phyloP scores from a whole-genome alignment of 2,113 vertebrate genomes.

The Mellivora capensis region DNA sequence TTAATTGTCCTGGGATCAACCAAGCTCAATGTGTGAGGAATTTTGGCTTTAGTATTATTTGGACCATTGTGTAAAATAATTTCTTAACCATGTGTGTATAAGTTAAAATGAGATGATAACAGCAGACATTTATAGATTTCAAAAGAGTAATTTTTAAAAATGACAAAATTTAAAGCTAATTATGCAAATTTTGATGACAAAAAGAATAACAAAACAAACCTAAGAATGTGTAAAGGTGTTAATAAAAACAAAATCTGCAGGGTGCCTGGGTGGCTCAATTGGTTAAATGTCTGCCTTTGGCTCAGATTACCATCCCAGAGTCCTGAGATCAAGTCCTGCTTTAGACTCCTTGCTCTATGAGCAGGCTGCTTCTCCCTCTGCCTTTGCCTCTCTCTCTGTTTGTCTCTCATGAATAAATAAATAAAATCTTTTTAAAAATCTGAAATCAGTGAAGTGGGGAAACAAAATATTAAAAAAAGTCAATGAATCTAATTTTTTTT shows the following conservation, averaged over 20 bases:
- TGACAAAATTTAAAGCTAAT: neutral
- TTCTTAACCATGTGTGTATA: neutral
- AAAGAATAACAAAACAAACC: neutral
- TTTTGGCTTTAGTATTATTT: neutral
- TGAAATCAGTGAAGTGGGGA: neutral
- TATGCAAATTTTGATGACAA: neutral
- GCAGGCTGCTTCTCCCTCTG: neutral
- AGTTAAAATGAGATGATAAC: neutral
- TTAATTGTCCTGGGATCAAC: neutral
- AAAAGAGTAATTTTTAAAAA: neutral
- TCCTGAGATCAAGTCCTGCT: neutral
- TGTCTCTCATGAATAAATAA: neutral
- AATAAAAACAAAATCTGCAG: neutral
- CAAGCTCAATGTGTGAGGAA: neutral
- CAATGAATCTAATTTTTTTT: neutral
- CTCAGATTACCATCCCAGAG: neutral
- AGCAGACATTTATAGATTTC: neutral
- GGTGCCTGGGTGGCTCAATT: neutral
- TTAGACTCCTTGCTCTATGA: neutral
- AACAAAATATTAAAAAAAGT: neutral
- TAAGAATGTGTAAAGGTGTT: neutral
- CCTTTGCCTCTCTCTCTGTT: neutral
- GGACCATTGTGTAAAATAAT: neutral
- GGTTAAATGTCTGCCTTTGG: neutral
- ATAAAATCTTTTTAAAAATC: neutral